Conservation (phyloP, 2,113 vertebrate species). For the Leucosticte australis region DNA sequence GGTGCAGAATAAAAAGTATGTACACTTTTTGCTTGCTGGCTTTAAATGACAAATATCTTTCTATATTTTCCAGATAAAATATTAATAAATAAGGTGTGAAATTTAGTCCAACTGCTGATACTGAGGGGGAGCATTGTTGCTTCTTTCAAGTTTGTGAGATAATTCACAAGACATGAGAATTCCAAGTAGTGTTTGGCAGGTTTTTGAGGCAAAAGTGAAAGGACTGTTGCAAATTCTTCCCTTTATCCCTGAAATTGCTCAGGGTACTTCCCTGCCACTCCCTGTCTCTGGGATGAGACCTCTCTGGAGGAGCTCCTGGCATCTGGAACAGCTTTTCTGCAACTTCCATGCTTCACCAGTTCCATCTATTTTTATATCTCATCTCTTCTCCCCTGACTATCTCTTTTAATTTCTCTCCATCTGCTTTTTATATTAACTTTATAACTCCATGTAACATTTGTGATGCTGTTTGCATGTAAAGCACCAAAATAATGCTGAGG, state of each 20-base stretch:
- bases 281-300: background rate
- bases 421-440: constrained; percentile 69
- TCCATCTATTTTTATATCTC: constrained; percentile 69
- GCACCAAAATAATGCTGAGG: background rate
- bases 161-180: background rate
- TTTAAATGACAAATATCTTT: background rate
- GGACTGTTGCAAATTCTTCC: background rate
- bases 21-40: background rate
- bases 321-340: constrained; percentile 58
- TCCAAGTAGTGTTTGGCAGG: background rate
- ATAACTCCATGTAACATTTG: constrained; percentile 41
- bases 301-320: constrained; percentile 55
- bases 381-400: constrained; percentile 61
- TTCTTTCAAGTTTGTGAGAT: background rate
- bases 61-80: background rate
- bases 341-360: constrained; percentile 64
- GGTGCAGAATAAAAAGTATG: background rate
- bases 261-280: background rate
- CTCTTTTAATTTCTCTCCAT: constrained; percentile 68
- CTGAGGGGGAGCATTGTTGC: background rate
- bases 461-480: background rate
- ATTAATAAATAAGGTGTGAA: background rate
- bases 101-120: background rate
- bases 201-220: background rate
- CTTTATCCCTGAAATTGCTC: background rate